Percentiles rank a stretch among this genome's conserved stretches.
These are phyloP conservation scores for Campopleginae sp. DNA, from an alignment of 2,888 invertebrate genomes.

Conservation along the genomic window DNA sequence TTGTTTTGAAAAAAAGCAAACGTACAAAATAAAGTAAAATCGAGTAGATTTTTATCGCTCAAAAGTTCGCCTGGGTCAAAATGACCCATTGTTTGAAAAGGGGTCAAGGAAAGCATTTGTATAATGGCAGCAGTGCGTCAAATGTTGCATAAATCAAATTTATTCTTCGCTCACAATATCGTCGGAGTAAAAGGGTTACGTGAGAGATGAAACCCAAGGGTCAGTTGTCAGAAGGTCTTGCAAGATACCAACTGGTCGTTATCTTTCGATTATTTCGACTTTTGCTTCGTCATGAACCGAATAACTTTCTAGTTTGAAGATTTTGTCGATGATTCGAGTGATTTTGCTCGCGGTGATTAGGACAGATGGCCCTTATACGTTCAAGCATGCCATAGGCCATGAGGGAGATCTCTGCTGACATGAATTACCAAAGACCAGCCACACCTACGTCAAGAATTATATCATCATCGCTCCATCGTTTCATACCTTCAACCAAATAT, in stretches of 20 bases:
- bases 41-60: not conserved
- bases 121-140: not conserved
- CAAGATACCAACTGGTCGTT: not conserved
- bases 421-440: conserved; percentile 10
- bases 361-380: conserved; percentile 7
- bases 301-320: conserved; percentile 19
- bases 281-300: not conserved
- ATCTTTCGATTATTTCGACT: conserved; percentile 8
- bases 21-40: not conserved
- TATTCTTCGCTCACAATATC: not conserved
- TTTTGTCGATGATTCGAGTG: conserved; percentile 5
- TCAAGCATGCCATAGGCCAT: not conserved
- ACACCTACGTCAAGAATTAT: conserved; percentile 20
- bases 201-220: not conserved
- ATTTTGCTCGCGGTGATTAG: conserved; percentile 12
- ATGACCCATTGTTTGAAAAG: too few relatives aligned
- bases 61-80: too few relatives aligned
- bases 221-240: conserved; percentile 20
- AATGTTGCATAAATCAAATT: conserved; percentile 12
- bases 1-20: too few relatives aligned
- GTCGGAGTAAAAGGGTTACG: not conserved
- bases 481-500: not conserved
- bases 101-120: not conserved
- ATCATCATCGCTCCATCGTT: conserved; percentile 1
- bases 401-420: conserved; percentile 18